phyloP scores from a whole-genome alignment of 2,888 invertebrate genomes.

The Ichneumoninae sp. region DNA sequence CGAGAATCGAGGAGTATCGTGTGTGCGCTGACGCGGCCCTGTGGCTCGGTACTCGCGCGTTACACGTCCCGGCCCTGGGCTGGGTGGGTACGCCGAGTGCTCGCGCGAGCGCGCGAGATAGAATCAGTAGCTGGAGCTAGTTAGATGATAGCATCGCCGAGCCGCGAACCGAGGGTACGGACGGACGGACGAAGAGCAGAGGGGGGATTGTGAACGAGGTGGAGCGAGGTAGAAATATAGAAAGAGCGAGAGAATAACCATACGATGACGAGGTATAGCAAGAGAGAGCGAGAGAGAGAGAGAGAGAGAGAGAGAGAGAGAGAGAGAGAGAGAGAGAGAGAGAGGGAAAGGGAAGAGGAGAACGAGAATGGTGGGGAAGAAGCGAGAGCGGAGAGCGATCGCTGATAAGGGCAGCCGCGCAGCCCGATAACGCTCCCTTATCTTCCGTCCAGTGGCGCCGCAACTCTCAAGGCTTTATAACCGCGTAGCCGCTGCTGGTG shows the following conservation, averaged over 20 bases:
- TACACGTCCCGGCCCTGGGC: conserved; percentile 43
- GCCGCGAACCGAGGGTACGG: conserved; percentile 80
- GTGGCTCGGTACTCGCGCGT: conserved; percentile 78
- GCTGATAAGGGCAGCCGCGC: conserved; percentile 83
- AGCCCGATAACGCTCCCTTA: conserved; percentile 84
- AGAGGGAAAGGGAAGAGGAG: conserved; percentile 66
- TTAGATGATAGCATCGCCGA: conserved; percentile 87
- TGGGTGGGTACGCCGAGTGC: conserved; percentile 44
- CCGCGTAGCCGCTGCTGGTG: conserved; percentile 25
- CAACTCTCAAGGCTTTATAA: conserved; percentile 83
- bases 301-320: conserved; percentile 65
- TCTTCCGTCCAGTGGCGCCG: conserved; percentile 84
- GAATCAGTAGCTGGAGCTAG: conserved; percentile 87
- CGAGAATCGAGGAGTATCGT: conserved; percentile 12
- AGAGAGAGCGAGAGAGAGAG: conserved; percentile 71
- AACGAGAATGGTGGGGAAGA: conserved; percentile 72
- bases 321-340: conserved; percentile 67
- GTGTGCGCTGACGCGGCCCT: conserved; percentile 74
- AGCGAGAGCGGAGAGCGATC: conserved; percentile 84
- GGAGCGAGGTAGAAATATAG: conserved; percentile 43
- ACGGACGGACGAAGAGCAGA: conserved; percentile 72
- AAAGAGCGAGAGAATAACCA: conserved; percentile 48
- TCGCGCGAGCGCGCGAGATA: conserved; percentile 80
- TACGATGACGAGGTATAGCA: conserved; percentile 57
- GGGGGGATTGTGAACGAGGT: conserved; percentile 71